Conservation (phyloP, 1,140 invertebrate species). For the Ceratoteleas bidentatus region DNA sequence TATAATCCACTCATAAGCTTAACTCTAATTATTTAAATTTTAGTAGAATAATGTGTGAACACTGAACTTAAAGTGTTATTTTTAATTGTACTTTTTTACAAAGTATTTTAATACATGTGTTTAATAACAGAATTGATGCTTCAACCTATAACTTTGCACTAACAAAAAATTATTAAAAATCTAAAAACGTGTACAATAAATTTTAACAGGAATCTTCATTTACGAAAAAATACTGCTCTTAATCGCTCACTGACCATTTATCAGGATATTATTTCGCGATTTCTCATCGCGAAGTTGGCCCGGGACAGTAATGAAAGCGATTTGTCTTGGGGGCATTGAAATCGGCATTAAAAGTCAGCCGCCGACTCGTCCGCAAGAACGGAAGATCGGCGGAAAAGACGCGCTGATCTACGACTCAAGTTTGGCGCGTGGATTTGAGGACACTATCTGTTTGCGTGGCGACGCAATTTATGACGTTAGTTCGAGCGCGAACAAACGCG, state of each 20-base stretch:
- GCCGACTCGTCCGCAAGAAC: slow-evolving; percentile 43
- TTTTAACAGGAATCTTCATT: too few species aligned
- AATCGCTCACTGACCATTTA: slow-evolving; percentile 40
- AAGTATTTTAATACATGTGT: too few species aligned
- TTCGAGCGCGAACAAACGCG: slow-evolving; percentile 70
- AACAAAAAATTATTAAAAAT: too few species aligned
- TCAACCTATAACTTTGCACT: too few species aligned
- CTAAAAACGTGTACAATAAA: too few species aligned
- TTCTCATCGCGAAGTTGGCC: slow-evolving; percentile 53
- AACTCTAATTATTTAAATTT: too few species aligned
- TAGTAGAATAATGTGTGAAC: too few species aligned
- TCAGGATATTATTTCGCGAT: slow-evolving; percentile 64
- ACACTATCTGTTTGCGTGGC: slow-evolving; percentile 75
- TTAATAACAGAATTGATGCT: too few species aligned
- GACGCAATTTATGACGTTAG: slow-evolving; percentile 73
- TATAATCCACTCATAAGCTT: too few species aligned
- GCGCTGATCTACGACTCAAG: slow-evolving; percentile 75
- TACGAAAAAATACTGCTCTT: too few species aligned
- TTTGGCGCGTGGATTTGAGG: slow-evolving; percentile 74
- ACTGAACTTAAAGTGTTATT: too few species aligned
- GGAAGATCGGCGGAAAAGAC: slow-evolving; percentile 58
- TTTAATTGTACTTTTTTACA: too few species aligned
- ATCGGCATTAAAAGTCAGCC: slow-evolving; percentile 64
- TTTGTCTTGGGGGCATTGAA: slow-evolving; percentile 63
- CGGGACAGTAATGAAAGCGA: slow-evolving; percentile 62